Evolutionary conservation across 2,797 vertebrate species (phyloP).

Genomic region (Buceros bicornis): DNA sequence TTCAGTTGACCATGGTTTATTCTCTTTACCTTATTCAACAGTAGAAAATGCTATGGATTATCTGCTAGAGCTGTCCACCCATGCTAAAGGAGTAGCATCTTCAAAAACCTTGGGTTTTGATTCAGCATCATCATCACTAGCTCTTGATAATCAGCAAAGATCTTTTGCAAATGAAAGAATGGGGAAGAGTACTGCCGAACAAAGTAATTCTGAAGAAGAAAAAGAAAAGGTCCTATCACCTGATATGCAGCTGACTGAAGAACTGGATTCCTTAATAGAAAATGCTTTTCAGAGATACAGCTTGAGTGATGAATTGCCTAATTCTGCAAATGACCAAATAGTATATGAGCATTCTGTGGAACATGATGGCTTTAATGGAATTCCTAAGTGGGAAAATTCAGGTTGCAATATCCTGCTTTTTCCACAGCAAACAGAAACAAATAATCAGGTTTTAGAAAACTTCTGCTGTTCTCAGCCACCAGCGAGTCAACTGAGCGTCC

Average conservation of each 20-base stretch:
- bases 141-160: constrained; percentile 61
- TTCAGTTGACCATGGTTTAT: constrained; percentile 37
- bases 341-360: neutral
- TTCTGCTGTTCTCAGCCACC: constrained; percentile 10
- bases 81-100: constrained; percentile 81
- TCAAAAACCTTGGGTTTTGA: constrained; percentile 82
- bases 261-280: constrained; percentile 87
- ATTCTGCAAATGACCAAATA: constrained; percentile 61
- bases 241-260: constrained; percentile 79
- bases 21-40: constrained; percentile 72
- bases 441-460: constrained; percentile 57
- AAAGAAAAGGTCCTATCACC: constrained; percentile 44
- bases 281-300: constrained; percentile 82
- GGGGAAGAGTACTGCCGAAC: neutral
- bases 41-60: constrained; percentile 96
- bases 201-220: constrained; percentile 14
- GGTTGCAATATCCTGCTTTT: constrained; percentile 12
- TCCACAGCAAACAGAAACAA: constrained; percentile 42
- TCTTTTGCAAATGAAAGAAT: constrained; percentile 14
- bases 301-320: constrained; percentile 35
- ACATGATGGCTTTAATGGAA: neutral
- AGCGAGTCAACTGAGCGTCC: constrained; percentile 28
- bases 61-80: constrained; percentile 91
- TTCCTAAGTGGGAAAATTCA: constrained; percentile 73
- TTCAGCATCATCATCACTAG: constrained; percentile 80